Base-by-base conservation (phyloP, 2,113 vertebrate genomes). In the Dromas ardeola region DNA sequence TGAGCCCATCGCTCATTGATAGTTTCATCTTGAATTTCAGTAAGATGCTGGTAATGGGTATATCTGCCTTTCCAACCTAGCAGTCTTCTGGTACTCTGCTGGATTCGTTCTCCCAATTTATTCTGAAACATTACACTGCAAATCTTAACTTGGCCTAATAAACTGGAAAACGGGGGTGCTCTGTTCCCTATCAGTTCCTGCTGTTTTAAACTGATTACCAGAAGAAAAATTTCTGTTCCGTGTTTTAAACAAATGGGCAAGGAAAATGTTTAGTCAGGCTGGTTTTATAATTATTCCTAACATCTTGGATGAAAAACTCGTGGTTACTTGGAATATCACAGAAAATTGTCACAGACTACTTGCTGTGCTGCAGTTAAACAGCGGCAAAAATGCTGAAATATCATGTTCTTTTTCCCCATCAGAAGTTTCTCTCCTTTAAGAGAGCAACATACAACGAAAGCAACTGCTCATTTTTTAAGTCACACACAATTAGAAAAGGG, bases 291-390 rank as follows among this genome's bases (percentile, higher is more conserved):
- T 94, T 94, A 93, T 84, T 96, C 80, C 89, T 81, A 78, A 52
- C 65, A 67, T 93, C 91, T 91, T 77, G 47, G 36, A 22, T 50
- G 30, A 84, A 96, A 96, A 95, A 81, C 19, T 73, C 86, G 22
- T 52, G 22, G 70, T 85, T 94, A 93, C 91, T 93, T 94, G 91
- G 92, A 95, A 95, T 15, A 58, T 86, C 78, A 94, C 38, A n/a
- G 12, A 93, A 84, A 85, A 65, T 32, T 71, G 30, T 79, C 84
- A 81, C 83, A 96, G 77, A 86, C 67, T 71, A 88, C 81, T 86
- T 88, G 34, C 30, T 55, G 65, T 87, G 90, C 63, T 92, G 85
- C 59, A 91, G 49, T 43, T 81, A 82, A 92, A 92, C 26, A 23
- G 26, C 55, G 20, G n/a, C 92, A 94, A 81, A 97, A 94, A 47